Base-by-base conservation (phyloP, 2,113 vertebrate genomes). In the Corythornis madagascariensis region DNA sequence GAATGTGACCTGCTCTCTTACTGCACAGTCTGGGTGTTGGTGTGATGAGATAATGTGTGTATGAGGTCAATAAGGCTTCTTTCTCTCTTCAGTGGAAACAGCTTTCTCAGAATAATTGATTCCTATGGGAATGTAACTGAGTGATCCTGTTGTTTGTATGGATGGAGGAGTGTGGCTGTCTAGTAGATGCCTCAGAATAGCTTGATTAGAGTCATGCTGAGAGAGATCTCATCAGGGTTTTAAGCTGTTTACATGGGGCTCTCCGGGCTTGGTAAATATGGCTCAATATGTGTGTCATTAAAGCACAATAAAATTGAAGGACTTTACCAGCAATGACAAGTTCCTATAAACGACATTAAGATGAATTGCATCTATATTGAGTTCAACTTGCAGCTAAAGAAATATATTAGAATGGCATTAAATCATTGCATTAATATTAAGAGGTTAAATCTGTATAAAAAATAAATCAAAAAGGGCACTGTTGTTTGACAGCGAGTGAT, bases 391-490 rank as follows among this genome's bases (percentile, higher is more conserved):
- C 42, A 82, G 87, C 60, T 92, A 29, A 86, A 86, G 72, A 74
- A 93, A 75, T 53, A 6, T 71, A 16, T 86, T 69, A 78, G n/a
- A 61, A 57, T 48, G 55, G 8, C 25, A 76, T 72, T 76, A 66
- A 82, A 63, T 90, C 11, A 6, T 11, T 64, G 38, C 29, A 87
- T 93, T 86, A 92, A 86, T 90, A 77, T 76, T 81, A 67, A 86
- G 55, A 82, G 40, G 10, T 15, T 82, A 40, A 61, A 45, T 47
- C 65, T 72, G 19, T 67, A 7, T 84, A 52, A 84, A 48, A 25
- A 77, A 83, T 72, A 50, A 75, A 13, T 85, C 56, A 59, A 26
- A 77, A 81, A 53, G 18, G 10, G 7, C 14, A 17, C 24, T 79
- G 20, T 31, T 1, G 4, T 55, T 65, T 64, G 48, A 13, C 43